Evolutionary conservation across 2,113 vertebrate genomes (phyloP), one percentile per base, ranked within the genome.

Genomic region (Ursus arctos): DNA sequence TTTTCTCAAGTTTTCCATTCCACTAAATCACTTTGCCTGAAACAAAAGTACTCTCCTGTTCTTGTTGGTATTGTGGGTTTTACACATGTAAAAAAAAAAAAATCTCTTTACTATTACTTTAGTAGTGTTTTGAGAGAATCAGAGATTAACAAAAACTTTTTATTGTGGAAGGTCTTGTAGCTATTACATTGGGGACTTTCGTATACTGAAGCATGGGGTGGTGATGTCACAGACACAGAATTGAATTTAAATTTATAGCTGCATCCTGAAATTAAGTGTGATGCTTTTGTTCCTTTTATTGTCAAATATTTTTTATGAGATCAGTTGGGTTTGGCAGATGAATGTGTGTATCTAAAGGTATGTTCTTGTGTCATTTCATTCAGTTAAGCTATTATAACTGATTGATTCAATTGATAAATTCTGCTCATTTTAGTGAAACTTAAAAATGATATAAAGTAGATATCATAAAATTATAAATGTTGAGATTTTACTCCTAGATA

Each of bases 361-460:
- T 26, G 40, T 26, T 28, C 40, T 8, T 88, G 7, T 26, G 47
- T 51, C 51, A 63, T 88, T 76, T 87, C 22, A 72, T 43, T 85
- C 26, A 22, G 11, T 79, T 79, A 84, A 88, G n/a, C 65, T 89
- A 0, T 96, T 63, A 9, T 28, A 82, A 79, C 43, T 67, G 16
- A n/a, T 67, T 63, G 13, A 18, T 82, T 81, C 40, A 80, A 7
- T 4, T 67, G 49, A 93, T 87, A 81, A 69, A 76, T 94, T 97
- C 28, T 92, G 8, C 7, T 94, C 2, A 88, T 94, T 85, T 88
- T 71, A 88, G 31, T 91, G 53, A 93, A 93, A 81, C 69, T 91
- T 94, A 51, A 83, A 76, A 79, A 47, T 88, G 15, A 80, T 94
- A 71, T 11, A 71, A 92, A 92, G 5, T 51, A 87, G 53, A 28